A percentile compares a stretch with the other conserved stretches of the same genome.
These are phyloP conservation scores for Oligia latruncula DNA, from an alignment of 2,888 invertebrate genomes.

Conservation along the genomic window DNA sequence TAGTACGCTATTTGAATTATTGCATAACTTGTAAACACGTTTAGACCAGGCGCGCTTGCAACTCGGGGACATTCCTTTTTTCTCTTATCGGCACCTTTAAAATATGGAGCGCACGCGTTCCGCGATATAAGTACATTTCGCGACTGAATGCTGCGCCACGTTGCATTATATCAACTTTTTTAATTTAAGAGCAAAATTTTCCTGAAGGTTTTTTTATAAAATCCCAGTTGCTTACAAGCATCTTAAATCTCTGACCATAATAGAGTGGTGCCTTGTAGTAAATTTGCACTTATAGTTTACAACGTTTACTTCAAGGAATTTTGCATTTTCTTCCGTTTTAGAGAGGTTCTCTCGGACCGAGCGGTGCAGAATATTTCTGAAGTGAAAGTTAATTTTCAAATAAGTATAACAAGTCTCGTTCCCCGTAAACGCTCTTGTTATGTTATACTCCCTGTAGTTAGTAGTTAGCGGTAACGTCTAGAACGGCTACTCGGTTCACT, in stretches of 20 bases:
- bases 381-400: conserved; percentile 74
- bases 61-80: conserved; percentile 79
- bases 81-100: conserved; percentile 76
- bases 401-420: conserved; percentile 73
- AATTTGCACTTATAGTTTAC: conserved; percentile 28
- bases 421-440: conserved; percentile 74
- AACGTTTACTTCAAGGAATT: conserved; percentile 52
- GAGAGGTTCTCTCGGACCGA: conserved; percentile 57
- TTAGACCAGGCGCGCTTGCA: conserved; percentile 79
- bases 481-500: conserved; percentile 78
- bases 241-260: conserved; percentile 42
- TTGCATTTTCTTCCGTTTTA: conserved; percentile 53
- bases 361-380: conserved; percentile 65
- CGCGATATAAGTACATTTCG: conserved; percentile 63
- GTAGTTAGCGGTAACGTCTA: conserved; percentile 79
- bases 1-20: conserved; percentile 88
- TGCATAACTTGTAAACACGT: conserved; percentile 89
- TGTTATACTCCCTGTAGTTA: conserved; percentile 73
- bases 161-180: conserved; percentile 53
- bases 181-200: conserved; percentile 37
- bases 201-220: neutral
- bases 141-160: conserved; percentile 49
- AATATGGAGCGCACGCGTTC: conserved; percentile 74
- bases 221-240: conserved; percentile 38
- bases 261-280: conserved; percentile 35